Base-by-base conservation (phyloP, 2,797 vertebrate genomes). In the Simalia tracyae region DNA sequence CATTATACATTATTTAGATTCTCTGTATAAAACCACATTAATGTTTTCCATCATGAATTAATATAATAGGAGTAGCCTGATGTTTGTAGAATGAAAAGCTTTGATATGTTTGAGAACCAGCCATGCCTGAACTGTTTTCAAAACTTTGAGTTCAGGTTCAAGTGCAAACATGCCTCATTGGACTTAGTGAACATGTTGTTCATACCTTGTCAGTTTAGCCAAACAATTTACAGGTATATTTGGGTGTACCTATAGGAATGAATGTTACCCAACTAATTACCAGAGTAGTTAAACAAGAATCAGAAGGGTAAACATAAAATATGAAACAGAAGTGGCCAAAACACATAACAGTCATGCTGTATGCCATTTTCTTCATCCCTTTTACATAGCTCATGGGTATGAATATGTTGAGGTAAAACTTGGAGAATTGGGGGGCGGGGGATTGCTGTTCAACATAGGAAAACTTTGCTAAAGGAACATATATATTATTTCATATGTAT, bases 261-360 rank as follows among this genome's bases (percentile, higher is more conserved):
- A 93, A 94, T 76, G 0, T 2, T 88, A 93, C 94, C 91, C 95
- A 95, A 95, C 95, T 95, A 95, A 92, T 91, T 90, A 19, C 0
- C 94, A 95, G n/a, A 94, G 96, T 92, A 93, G 93, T 95, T 93
- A 89, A 94, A 90, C 93, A 92, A 94, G 93, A 95, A 89, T 95
- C 95, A 95, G 91, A 96, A 86, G 56, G 59, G 31, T 54, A 46
- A 87, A 90, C 14, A 8, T 89, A 76, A 28, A 63, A 22, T 87
- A 57, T 36, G 57, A 87, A 6, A n/a, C 28, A 36, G 59, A n/a
- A 61, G 15, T 61, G 19, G 85, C 5, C 46, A 90, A 56, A 87
- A 26, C 46, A 61, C 42, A 22, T 59, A 92, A 76, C 14, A 1
- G 26, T 86, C 24, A 54, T 88, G 56, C 19, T 56, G 22, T 22